These are phyloP conservation scores for Parotia lawesii DNA, from an alignment of 2,113 vertebrate species.

Conservation along the genomic window DNA sequence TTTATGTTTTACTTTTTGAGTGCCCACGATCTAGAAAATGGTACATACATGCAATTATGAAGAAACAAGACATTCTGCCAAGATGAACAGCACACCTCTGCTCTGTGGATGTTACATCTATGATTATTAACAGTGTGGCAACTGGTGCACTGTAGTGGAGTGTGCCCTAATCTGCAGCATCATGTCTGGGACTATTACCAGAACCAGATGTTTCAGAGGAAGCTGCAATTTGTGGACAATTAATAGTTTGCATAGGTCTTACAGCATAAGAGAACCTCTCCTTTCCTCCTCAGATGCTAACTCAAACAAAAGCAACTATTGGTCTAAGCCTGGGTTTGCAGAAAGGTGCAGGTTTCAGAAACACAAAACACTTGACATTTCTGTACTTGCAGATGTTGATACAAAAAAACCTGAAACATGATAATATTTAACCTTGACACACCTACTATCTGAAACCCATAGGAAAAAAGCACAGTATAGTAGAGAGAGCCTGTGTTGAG, in stretches of 20 bases:
- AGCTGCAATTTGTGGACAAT: background rate
- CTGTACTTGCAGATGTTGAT: background rate
- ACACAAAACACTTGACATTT: background rate
- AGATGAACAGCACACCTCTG: background rate
- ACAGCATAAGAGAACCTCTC: background rate
- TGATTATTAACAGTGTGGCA: rapidly evolving
- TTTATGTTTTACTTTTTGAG: background rate
- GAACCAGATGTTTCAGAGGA: slow-evolving; percentile 10
- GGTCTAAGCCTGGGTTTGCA: background rate
- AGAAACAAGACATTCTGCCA: background rate
- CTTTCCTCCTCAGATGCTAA: background rate
- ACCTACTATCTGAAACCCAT: background rate
- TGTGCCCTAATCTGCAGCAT: background rate
- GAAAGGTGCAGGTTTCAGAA: background rate
- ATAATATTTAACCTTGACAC: background rate
- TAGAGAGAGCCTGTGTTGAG: background rate
- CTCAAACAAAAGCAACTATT: background rate
- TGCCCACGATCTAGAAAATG: background rate
- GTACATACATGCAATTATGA: background rate
- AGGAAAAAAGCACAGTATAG: background rate
- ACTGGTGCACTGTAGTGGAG: background rate
- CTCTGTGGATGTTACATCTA: background rate
- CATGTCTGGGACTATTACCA: background rate
- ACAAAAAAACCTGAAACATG: rapidly evolving
- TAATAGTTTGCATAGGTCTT: background rate